Base-by-base conservation (phyloP, 2,113 vertebrate species). In the Irena cyanogastra region DNA sequence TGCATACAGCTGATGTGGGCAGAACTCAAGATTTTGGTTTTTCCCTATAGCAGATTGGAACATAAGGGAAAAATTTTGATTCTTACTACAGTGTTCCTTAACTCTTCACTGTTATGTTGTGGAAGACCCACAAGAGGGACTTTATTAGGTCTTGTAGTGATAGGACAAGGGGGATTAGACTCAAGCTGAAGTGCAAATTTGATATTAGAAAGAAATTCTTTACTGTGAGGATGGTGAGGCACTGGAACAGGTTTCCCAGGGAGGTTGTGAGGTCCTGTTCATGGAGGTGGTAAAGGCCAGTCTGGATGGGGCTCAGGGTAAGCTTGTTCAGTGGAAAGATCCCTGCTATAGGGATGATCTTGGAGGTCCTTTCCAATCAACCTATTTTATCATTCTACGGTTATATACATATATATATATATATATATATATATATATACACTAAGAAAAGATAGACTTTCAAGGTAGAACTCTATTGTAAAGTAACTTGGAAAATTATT, bases 1-100 rank as follows among this genome's bases (percentile, higher is more conserved):
- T 50, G 2, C 3, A 4, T 4, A 6, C 4, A 65, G 13, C 2
- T 50, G 33, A 72, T 5, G 1, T 16, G 10, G 17, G 33, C 7
- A 63, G 27, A 88, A 61, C 19, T 6, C 61, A 35, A 31, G 26
- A 53, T 44, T 16, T 11, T 9, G 4, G n/a, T 39, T 64, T 53
- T 60, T 52, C 23, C 15, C 18, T 54, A 10, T 3, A 50, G 2
- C 0, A 5, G 8, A 9, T 12, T 27, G 18, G 30, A 80, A 64
- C 3, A 61, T 0, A 1, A 8, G 11, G 13, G 11, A 47, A 57
- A 75, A 45, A 35, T 3, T 18, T 13, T 69, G 2, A 7, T 66
- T 93, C 20, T 21, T 3, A 26, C 6, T 37, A 20, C 52, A 45
- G 2, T 17, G 4, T 56, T 94, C 27, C 2, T 8, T 56, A 61